Conservation (phyloP, 2,797 vertebrate genomes). For the Sciaenops ocellatus region DNA sequence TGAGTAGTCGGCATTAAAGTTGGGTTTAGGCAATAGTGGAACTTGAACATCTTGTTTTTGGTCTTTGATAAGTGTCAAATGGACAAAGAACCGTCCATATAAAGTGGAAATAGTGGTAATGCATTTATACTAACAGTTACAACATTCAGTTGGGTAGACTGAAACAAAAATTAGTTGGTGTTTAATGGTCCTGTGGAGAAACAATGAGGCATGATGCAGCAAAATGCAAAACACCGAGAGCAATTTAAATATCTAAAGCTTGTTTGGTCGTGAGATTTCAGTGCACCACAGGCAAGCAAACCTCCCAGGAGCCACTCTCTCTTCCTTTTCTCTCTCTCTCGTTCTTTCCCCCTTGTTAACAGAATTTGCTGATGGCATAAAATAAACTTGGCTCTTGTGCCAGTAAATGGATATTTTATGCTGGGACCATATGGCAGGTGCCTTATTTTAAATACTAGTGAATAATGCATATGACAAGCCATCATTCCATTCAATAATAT, state of each 20-base stretch:
- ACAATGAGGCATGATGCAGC: conserved; percentile 48
- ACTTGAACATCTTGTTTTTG: not conserved
- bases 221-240: conserved; percentile 62
- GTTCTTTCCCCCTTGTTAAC: conserved; percentile 50
- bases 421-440: conserved; percentile 74
- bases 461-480: conserved; percentile 77
- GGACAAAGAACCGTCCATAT: not conserved
- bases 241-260: conserved; percentile 49
- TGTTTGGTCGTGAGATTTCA: conserved; percentile 53
- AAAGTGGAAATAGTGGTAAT: not conserved
- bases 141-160: conserved; percentile 12
- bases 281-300: conserved; percentile 35
- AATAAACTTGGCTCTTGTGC: conserved; percentile 61
- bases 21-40: not conserved
- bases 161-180: conserved; percentile 28
- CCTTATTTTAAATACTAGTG: conserved; percentile 69
- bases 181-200: conserved; percentile 22
- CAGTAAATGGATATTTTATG: conserved; percentile 68
- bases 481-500: conserved; percentile 48
- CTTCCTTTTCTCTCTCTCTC: not conserved
- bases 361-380: conserved; percentile 72
- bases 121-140: conserved; percentile 3
- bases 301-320: conserved; percentile 47
- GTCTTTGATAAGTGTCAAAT: not conserved
- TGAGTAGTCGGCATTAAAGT: not conserved